Evolutionary conservation across 2,113 vertebrate genomes (phyloP).

Genomic region (Chloebia gouldiae): DNA sequence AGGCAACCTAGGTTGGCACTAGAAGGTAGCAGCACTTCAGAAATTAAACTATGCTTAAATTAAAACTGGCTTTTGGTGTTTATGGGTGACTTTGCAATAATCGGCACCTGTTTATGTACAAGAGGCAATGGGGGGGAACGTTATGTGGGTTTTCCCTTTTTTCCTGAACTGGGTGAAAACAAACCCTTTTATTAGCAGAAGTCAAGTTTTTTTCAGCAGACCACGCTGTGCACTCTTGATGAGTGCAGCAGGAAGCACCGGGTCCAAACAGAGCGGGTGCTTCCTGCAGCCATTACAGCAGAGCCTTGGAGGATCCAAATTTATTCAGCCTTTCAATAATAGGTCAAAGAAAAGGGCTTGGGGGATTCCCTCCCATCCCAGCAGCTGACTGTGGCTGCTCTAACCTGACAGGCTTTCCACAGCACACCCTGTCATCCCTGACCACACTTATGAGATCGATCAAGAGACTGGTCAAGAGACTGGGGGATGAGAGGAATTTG

Average conservation of each 20-base stretch:
- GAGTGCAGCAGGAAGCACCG: background rate
- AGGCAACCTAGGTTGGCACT: conserved; percentile 1
- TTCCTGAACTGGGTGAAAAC: background rate
- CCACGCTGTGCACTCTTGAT: background rate
- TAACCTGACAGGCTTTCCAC: background rate
- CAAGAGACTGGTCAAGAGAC: background rate
- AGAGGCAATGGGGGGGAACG: background rate
- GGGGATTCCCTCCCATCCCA: background rate
- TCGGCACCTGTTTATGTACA: background rate
- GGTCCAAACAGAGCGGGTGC: background rate
- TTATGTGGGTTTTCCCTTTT: background rate
- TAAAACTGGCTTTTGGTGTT: background rate
- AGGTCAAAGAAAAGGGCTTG: background rate
- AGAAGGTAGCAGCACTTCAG: background rate
- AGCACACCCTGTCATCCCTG: background rate
- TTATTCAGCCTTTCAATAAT: background rate
- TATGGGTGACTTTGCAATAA: background rate
- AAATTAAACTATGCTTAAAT: background rate
- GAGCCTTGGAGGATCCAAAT: background rate
- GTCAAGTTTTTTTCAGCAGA: background rate
- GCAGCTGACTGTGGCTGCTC: background rate
- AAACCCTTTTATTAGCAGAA: background rate
- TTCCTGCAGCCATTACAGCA: background rate
- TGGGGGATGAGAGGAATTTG: background rate
- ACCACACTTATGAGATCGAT: background rate